Percentiles rank a stretch among this genome's conserved stretches.
phyloP scores from a whole-genome alignment of 2,113 vertebrate genomes.

The Nicator chloris region DNA sequence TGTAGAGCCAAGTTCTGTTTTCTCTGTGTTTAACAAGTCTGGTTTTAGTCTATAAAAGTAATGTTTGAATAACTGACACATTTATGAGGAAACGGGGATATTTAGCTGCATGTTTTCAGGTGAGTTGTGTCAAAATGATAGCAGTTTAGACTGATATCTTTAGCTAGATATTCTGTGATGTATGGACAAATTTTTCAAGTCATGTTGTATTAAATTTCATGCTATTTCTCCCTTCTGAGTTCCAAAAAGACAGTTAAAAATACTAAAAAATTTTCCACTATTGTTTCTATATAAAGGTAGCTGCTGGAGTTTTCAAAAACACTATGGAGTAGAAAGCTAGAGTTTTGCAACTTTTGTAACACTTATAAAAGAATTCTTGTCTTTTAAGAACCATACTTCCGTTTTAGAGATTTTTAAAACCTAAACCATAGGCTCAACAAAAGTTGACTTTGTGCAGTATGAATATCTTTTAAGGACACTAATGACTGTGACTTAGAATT shows the following conservation, averaged over 20 bases:
- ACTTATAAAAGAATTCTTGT: neutral
- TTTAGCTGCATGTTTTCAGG: neutral
- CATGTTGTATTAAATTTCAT: neutral
- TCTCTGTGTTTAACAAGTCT: neutral
- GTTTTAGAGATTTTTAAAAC: neutral
- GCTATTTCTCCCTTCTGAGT: neutral
- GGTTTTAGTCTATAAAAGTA: neutral
- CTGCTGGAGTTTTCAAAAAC: neutral
- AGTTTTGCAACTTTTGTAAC: neutral
- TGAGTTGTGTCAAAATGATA: neutral
- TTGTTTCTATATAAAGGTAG: neutral
- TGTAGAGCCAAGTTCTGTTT: neutral
- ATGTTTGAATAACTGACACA: neutral
- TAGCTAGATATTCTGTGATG: neutral
- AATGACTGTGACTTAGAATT: neutral
- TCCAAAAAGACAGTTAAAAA: neutral
- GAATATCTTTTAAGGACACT: neutral
- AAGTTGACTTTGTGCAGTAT: neutral
- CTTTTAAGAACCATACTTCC: neutral
- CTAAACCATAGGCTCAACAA: neutral
- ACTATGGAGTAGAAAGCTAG: neutral
- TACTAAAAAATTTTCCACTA: neutral
- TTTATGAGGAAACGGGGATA: neutral
- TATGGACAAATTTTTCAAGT: neutral
- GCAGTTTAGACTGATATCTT: neutral